phyloP scores from a whole-genome alignment of 92 coral and sea anemone species.

The Heliopora coerulea region DNA sequence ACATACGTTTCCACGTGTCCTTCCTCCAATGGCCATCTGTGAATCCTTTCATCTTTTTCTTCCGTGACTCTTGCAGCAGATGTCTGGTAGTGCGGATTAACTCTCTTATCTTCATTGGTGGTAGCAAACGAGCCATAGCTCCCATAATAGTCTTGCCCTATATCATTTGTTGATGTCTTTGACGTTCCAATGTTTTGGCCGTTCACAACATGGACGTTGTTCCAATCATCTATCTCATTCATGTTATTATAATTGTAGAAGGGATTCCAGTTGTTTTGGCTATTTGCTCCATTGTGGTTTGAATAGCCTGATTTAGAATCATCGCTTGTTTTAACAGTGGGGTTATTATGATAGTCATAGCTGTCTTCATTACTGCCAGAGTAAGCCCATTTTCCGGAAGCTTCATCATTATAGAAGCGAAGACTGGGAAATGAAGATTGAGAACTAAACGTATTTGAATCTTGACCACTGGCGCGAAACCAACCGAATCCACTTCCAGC shows the following conservation, averaged over 20 bases:
- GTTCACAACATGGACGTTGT: background rate
- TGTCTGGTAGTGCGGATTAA: background rate
- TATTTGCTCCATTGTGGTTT: background rate
- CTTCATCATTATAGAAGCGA: conserved; percentile 10
- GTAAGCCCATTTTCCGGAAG: conserved; percentile 17
- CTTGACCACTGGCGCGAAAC: background rate
- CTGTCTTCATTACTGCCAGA: background rate
- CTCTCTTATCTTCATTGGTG: background rate
- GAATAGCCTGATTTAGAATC: background rate
- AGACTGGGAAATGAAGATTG: background rate
- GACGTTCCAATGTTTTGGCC: background rate
- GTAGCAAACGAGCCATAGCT: background rate
- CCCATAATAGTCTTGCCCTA: background rate
- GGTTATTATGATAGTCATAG: background rate
- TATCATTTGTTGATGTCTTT: background rate
- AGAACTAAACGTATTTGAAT: background rate
- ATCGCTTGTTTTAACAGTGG: background rate
- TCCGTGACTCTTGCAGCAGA: background rate
- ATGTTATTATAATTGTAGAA: background rate
- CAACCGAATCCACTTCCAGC: conserved; percentile 34
- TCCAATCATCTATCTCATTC: background rate
- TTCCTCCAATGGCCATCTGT: conserved; percentile 37
- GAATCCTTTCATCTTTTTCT: conserved; percentile 6
- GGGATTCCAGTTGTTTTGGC: background rate
- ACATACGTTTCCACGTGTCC: background rate